These are phyloP conservation scores for Vandiemenella viatica DNA, from an alignment of 2,888 invertebrate genomes.

Conservation along the genomic window DNA sequence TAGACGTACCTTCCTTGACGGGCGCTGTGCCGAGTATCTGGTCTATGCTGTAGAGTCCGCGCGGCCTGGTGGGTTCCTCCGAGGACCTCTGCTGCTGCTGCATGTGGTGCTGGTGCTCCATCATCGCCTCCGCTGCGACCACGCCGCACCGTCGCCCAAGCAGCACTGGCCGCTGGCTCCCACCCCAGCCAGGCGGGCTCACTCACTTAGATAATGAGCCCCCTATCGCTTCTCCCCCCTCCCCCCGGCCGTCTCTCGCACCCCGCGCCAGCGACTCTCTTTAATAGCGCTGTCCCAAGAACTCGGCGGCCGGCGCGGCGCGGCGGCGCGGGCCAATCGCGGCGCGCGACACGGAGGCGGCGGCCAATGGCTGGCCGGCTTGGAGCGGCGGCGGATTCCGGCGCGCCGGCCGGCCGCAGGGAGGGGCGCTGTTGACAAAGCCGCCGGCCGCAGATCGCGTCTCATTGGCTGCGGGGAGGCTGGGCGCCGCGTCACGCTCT, in stretches of 20 bases:
- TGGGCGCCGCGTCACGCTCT: not conserved
- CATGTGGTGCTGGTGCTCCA: conserved; percentile 5
- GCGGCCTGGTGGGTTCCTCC: conserved; percentile 21
- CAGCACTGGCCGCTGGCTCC: not conserved
- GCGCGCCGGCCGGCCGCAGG: not conserved
- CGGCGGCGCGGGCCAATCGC: not conserved
- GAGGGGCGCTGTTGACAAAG: not conserved
- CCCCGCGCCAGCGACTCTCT: not conserved
- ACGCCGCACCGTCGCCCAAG: not conserved
- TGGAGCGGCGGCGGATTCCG: not conserved
- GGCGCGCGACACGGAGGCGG: not conserved
- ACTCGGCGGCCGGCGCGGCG: not conserved
- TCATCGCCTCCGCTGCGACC: conserved; percentile 5
- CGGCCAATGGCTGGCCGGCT: not conserved
- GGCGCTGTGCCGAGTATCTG: conserved; percentile 28
- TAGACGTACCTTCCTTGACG: conserved; percentile 10
- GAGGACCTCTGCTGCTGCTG: conserved; percentile 5
- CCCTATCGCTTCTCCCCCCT: conserved; percentile 12
- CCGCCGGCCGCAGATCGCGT: too few species aligned
- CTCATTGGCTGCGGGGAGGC: not conserved
- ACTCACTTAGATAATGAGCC: conserved; percentile 17
- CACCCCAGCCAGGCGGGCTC: conserved; percentile 9
- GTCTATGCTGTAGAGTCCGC: conserved; percentile 31
- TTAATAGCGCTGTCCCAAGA: conserved; percentile 1
- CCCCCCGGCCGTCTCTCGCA: conserved; percentile 1